A percentile compares a stretch with the other conserved stretches of the same genome.
phyloP scores from a whole-genome alignment of 2,888 invertebrate species.

The Priocnemis perturbator region DNA sequence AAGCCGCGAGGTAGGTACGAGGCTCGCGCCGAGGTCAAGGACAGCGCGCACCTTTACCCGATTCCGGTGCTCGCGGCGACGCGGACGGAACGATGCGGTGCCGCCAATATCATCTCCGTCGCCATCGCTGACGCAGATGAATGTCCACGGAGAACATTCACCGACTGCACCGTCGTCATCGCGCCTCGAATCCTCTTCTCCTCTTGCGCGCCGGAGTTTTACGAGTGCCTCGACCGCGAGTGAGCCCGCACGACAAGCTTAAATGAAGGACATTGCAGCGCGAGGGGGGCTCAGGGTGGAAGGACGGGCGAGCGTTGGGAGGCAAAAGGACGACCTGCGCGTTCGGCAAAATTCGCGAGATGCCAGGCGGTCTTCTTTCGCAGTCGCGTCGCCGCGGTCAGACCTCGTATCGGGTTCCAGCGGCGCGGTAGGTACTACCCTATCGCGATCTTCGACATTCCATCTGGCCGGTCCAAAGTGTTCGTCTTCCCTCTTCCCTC shows the following conservation, averaged over 20 bases:
- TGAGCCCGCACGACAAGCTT: constrained; percentile 30
- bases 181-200: too few species aligned
- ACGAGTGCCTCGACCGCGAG: constrained; percentile 45
- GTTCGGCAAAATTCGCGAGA: constrained; percentile 17
- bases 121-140: too few species aligned
- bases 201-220: constrained; percentile 38
- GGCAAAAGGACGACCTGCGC: constrained; percentile 11
- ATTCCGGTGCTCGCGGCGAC: constrained; percentile 12
- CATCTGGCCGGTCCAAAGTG: constrained; percentile 50
- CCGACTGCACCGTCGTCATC: too few species aligned
- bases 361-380: background rate
- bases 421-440: constrained; percentile 58
- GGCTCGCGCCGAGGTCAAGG: constrained; percentile 49
- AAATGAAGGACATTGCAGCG: constrained; percentile 30
- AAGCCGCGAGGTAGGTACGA: constrained; percentile 13
- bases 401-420: constrained; percentile 63
- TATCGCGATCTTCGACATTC: constrained; percentile 69
- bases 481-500: constrained; percentile 41
- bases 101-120: constrained; percentile 13
- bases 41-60: constrained; percentile 35
- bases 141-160: too few species aligned
- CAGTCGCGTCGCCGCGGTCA: background rate
- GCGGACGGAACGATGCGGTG: constrained; percentile 12
- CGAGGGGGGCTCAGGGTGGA: constrained; percentile 4
- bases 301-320: background rate